These are phyloP conservation scores for Picathartes gymnocephalus DNA, from an alignment of 2,113 vertebrate genomes.

Conservation along the genomic window DNA sequence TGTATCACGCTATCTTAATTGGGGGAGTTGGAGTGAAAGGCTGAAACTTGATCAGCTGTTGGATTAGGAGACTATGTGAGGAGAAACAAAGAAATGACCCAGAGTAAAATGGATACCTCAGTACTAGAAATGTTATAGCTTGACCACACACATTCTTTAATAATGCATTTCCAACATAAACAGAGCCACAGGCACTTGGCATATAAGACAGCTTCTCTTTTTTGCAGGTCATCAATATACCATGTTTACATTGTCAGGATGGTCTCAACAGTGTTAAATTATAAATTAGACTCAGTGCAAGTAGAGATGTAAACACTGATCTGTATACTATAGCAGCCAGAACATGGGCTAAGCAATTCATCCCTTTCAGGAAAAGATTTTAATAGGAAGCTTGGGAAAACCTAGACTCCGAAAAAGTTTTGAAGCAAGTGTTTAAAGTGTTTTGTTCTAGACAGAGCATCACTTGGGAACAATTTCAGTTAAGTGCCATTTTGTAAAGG, in stretches of 20 bases:
- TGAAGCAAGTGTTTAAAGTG: background rate
- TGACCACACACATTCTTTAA: conserved; percentile 65
- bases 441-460: background rate
- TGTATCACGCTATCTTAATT: conserved; percentile 9
- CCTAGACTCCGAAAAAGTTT: conserved; percentile 6
- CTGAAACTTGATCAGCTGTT: conserved; percentile 48
- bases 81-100: conserved; percentile 58
- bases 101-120: conserved; percentile 24
- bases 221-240: conserved; percentile 63
- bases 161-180: conserved; percentile 63
- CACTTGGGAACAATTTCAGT: conserved; percentile 32
- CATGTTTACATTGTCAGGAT: conserved; percentile 55
- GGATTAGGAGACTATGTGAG: conserved; percentile 33
- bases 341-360: background rate
- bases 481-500: background rate
- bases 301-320: conserved; percentile 44
- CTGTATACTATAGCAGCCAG: conserved; percentile 10
- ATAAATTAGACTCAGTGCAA: conserved; percentile 40
- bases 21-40: conserved; percentile 2
- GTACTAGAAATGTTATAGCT: conserved; percentile 30
- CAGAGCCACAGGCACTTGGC: conserved; percentile 54
- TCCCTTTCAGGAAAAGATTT: conserved; percentile 38
- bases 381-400: conserved; percentile 48
- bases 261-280: conserved; percentile 59
- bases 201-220: conserved; percentile 56